Evolutionary conservation across 2,888 invertebrate species (phyloP).

Genomic region (Rhorus exstirpatorius): DNA sequence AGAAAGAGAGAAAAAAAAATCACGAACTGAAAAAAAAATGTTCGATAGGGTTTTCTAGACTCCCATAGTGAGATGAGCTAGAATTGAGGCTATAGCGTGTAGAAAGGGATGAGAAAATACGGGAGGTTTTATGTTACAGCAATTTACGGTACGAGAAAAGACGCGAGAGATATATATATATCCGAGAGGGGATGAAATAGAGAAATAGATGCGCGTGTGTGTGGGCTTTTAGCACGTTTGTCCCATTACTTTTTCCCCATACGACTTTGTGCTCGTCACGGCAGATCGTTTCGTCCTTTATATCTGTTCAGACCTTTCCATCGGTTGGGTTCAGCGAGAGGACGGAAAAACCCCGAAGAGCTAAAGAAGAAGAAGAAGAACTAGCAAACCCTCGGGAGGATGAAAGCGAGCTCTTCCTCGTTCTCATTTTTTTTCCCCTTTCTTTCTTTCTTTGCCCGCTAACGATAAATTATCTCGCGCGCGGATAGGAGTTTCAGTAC

Average conservation of each 20-base stretch:
- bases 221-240: slow-evolving; percentile 60
- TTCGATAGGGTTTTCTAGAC: not conserved
- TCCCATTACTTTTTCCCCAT: slow-evolving; percentile 59
- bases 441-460: not conserved
- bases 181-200: not conserved
- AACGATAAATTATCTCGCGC: slow-evolving; percentile 62
- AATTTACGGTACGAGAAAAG: slow-evolving; percentile 5
- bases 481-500: slow-evolving; percentile 49
- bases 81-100: not conserved
- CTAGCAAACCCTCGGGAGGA: slow-evolving; percentile 54
- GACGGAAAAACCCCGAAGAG: slow-evolving; percentile 23
- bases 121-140: slow-evolving; percentile 21
- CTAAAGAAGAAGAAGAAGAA: slow-evolving; percentile 46
- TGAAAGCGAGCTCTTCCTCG: slow-evolving; percentile 29
- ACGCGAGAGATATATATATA: not conserved
- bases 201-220: slow-evolving; percentile 22
- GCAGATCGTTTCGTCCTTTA: slow-evolving; percentile 56
- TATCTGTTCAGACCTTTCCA: slow-evolving; percentile 49
- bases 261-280: slow-evolving; percentile 34
- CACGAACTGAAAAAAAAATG: not conserved
- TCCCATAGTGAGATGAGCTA: slow-evolving; percentile 10
- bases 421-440: too few species aligned
- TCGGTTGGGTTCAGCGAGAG: slow-evolving; percentile 9
- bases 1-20: too few species aligned
- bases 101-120: slow-evolving; percentile 8